Percentiles rank a stretch among this genome's conserved stretches.
These are phyloP conservation scores for Oryzias melastigma DNA, from an alignment of 2,113 vertebrate species.

Conservation along the genomic window DNA sequence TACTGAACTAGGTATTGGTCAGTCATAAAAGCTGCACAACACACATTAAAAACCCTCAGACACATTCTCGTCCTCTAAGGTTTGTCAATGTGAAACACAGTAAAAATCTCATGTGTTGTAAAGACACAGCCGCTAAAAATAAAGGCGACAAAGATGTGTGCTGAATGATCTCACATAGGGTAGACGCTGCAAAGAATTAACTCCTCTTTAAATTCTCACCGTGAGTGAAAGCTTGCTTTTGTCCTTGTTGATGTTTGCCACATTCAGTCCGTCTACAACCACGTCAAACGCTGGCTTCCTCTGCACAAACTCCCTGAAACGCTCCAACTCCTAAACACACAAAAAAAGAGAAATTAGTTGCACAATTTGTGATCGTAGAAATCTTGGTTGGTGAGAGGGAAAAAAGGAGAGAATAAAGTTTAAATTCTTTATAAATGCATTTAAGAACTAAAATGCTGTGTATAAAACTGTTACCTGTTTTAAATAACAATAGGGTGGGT, in stretches of 20 bases:
- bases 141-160: neutral
- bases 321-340: slow-evolving; percentile 84
- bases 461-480: too few relatives aligned
- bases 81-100: slow-evolving; percentile 43
- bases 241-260: slow-evolving; percentile 76
- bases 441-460: too few relatives aligned
- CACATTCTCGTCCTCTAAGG: neutral
- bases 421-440: neutral
- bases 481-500: too few relatives aligned
- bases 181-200: neutral
- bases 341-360: neutral
- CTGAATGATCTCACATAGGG: neutral
- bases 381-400: neutral
- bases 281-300: slow-evolving; percentile 84
- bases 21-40: slow-evolving; percentile 30
- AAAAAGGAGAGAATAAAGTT: neutral
- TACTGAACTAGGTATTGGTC: slow-evolving; percentile 23
- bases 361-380: neutral
- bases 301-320: slow-evolving; percentile 86
- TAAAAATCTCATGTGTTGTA: slow-evolving; percentile 48
- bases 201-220: slow-evolving; percentile 74
- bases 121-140: slow-evolving; percentile 17
- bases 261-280: slow-evolving; percentile 92
- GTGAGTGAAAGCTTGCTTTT: slow-evolving; percentile 77
- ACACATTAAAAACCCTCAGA: slow-evolving; percentile 8